These are phyloP conservation scores for Manis crassicaudata DNA, from an alignment of 2,797 vertebrate genomes.

Conservation along the genomic window DNA sequence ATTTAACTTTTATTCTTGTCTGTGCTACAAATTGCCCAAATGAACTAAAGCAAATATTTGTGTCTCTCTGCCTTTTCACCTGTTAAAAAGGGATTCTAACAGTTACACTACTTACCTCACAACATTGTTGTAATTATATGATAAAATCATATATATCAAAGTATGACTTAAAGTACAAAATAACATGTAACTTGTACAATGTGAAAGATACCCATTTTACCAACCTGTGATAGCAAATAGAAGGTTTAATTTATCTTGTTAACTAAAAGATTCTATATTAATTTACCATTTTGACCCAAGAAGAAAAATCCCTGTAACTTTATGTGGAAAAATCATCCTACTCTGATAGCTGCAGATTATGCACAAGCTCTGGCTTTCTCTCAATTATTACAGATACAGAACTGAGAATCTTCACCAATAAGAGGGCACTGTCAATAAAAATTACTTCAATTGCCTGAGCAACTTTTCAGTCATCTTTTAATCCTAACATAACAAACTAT, in stretches of 20 bases:
- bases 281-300: not conserved
- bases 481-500: not conserved
- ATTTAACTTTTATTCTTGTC: not conserved
- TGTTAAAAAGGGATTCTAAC: slow-evolving; percentile 6
- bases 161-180: not conserved
- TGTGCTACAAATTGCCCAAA: not conserved
- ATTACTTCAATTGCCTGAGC: not conserved
- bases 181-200: not conserved
- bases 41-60: not conserved
- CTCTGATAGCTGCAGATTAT: not conserved
- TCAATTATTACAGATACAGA: not conserved
- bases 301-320: slow-evolving; percentile 18
- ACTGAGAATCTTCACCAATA: not conserved
- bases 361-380: not conserved
- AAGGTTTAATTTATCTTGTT: slow-evolving; percentile 17
- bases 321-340: not conserved
- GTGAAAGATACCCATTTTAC: not conserved
- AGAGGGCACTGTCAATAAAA: not conserved
- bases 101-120: not conserved
- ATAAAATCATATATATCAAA: not conserved
- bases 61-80: not conserved
- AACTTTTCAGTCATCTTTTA: slow-evolving; percentile 3
- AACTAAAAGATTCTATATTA: not conserved
- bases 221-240: not conserved
- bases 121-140: not conserved